phyloP scores from a whole-genome alignment of 2,113 vertebrate genomes.

The Neolamprologus falcicula region DNA sequence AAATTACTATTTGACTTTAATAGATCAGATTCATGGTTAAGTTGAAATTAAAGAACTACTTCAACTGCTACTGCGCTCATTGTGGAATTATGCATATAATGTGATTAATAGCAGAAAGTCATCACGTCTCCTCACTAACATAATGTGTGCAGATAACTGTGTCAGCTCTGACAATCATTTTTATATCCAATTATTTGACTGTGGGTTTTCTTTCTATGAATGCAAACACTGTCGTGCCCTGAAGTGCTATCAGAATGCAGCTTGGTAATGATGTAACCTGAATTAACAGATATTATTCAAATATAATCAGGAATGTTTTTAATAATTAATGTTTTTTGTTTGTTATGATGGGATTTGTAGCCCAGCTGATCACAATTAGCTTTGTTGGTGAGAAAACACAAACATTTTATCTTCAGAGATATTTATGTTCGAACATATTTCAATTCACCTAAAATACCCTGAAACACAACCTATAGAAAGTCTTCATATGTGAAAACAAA shows the following conservation, averaged over 20 bases:
- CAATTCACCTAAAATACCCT: neutral
- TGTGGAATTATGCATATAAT: neutral
- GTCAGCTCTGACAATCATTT: neutral
- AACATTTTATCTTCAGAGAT: neutral
- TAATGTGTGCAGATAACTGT: neutral
- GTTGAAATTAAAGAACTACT: neutral
- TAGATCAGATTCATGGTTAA: neutral
- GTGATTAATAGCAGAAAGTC: neutral
- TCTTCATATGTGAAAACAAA: neutral
- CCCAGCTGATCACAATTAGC: neutral
- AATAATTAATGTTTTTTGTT: neutral
- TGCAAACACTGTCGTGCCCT: neutral
- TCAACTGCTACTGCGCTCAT: neutral
- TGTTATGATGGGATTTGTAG: neutral
- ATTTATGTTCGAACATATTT: neutral
- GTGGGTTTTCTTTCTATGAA: neutral
- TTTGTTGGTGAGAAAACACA: neutral
- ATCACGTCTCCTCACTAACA: neutral
- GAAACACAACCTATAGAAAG: neutral
- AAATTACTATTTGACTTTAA: neutral
- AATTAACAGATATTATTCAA: neutral
- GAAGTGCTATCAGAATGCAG: accelerated
- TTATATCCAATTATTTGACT: accelerated
- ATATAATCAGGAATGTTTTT: neutral
- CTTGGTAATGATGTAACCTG: neutral